Percentiles rank a stretch among this genome's conserved stretches.
phyloP scores from a whole-genome alignment of 2,888 invertebrate species.

The Fragum sueziense region DNA sequence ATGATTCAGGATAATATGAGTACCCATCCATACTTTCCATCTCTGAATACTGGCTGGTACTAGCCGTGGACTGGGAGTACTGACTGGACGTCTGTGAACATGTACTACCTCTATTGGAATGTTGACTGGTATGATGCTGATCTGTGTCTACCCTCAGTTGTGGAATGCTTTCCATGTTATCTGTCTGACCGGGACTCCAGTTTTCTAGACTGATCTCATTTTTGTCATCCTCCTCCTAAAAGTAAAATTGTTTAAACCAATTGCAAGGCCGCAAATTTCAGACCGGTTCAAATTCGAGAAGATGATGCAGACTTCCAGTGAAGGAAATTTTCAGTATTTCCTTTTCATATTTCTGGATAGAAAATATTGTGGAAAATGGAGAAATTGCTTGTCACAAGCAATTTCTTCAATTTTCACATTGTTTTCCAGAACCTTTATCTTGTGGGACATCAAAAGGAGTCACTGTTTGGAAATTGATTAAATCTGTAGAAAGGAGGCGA shows the following conservation, averaged over 20 bases:
- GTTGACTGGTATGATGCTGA: background rate
- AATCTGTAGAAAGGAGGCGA: too few relatives aligned
- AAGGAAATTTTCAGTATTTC: too few relatives aligned
- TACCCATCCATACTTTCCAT: background rate
- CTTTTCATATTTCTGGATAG: background rate
- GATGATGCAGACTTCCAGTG: too few relatives aligned
- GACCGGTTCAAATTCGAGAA: too few relatives aligned
- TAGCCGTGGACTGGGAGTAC: background rate
- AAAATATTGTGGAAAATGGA: background rate
- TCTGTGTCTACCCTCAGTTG: background rate
- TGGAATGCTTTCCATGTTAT: conserved; percentile 21
- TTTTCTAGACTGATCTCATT: conserved; percentile 56
- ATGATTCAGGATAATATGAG: background rate
- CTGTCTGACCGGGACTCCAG: conserved; percentile 43
- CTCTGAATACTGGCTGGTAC: background rate
- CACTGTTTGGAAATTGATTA: too few relatives aligned
- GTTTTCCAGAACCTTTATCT: too few relatives aligned
- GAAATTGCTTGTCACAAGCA: background rate
- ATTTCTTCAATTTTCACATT: background rate
- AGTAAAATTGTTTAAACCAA: background rate
- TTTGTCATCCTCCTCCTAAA: conserved; percentile 34
- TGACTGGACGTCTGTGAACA: conserved; percentile 3
- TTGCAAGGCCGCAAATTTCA: too few relatives aligned
- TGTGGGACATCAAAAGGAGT: too few relatives aligned
- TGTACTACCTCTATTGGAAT: background rate